Evolutionary conservation across 1,140 invertebrate species (phyloP).

Genomic region (Ostrea edulis): DNA sequence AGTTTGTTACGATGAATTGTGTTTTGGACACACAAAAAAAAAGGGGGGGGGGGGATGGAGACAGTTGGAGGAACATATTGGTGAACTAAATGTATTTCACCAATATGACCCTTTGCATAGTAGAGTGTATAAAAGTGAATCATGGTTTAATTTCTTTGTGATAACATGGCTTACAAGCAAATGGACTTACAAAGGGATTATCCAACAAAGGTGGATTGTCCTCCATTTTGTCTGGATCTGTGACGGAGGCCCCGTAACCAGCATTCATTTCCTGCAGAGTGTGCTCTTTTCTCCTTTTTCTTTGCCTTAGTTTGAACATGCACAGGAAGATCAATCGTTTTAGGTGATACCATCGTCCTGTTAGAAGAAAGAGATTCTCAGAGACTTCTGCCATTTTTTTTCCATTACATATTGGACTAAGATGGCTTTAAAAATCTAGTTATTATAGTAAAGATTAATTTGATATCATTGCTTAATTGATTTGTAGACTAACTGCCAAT

Average conservation of each 20-base stretch:
- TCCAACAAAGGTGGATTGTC: not conserved
- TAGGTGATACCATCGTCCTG: conserved; percentile 66
- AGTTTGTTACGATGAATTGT: too few relatives aligned
- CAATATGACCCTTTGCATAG: too few relatives aligned
- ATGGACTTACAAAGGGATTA: not conserved
- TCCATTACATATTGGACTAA: not conserved
- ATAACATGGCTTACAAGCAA: not conserved
- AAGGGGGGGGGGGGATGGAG: too few relatives aligned
- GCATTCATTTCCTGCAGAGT: not conserved
- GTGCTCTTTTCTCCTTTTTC: conserved; percentile 44
- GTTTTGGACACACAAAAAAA: too few relatives aligned
- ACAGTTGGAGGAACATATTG: too few relatives aligned
- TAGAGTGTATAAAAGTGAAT: not conserved
- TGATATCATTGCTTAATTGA: too few relatives aligned
- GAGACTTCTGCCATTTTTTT: not conserved
- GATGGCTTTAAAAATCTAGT: not conserved
- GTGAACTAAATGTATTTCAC: too few relatives aligned
- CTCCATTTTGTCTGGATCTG: not conserved
- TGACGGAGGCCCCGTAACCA: not conserved
- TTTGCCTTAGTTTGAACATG: conserved; percentile 54
- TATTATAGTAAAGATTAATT: too few relatives aligned
- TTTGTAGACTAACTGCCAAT: too few relatives aligned
- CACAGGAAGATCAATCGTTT: conserved; percentile 60
- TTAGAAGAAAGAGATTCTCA: not conserved
- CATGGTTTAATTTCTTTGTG: not conserved